These are phyloP conservation scores for Brachionus koreanus DNA, from an alignment of 1,140 invertebrate genomes.

Conservation along the genomic window DNA sequence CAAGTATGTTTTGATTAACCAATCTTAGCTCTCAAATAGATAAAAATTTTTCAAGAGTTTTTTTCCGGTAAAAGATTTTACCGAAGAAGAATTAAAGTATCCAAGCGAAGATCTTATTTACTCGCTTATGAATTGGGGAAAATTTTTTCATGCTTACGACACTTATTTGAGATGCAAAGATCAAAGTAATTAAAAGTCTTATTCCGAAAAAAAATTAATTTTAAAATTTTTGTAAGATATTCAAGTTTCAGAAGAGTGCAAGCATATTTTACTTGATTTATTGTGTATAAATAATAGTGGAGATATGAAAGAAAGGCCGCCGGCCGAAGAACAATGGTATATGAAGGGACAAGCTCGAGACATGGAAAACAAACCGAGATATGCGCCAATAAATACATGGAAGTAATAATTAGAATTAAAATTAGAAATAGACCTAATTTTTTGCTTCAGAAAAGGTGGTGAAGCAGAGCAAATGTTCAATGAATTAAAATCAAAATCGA, in stretches of 20 bases:
- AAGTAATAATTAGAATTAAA: neutral
- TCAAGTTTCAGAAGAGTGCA: slow-evolving; percentile 36
- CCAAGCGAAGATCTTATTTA: slow-evolving; percentile 26
- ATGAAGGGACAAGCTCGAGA: neutral
- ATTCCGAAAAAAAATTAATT: neutral
- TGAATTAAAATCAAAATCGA: slow-evolving; percentile 4
- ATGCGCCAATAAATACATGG: neutral
- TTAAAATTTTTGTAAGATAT: neutral
- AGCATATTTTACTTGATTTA: slow-evolving; percentile 4
- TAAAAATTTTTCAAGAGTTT: neutral
- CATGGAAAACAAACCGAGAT: neutral
- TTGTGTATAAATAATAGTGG: slow-evolving; percentile 17
- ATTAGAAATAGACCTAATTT: neutral
- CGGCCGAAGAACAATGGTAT: slow-evolving; percentile 1
- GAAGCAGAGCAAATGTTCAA: slow-evolving; percentile 35
- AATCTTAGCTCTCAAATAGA: neutral
- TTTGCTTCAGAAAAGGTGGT: neutral
- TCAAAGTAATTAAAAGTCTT: neutral
- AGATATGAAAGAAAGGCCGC: neutral
- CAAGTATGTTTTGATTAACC: neutral
- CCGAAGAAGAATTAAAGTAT: slow-evolving; percentile 40
- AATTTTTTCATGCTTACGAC: slow-evolving; percentile 21
- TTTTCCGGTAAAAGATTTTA: slow-evolving; percentile 38
- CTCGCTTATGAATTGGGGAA: slow-evolving; percentile 36
- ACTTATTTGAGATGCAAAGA: slow-evolving; percentile 24